These are phyloP conservation scores for Tetragonula carbonaria DNA, from an alignment of 2,888 invertebrate species.

Conservation along the genomic window DNA sequence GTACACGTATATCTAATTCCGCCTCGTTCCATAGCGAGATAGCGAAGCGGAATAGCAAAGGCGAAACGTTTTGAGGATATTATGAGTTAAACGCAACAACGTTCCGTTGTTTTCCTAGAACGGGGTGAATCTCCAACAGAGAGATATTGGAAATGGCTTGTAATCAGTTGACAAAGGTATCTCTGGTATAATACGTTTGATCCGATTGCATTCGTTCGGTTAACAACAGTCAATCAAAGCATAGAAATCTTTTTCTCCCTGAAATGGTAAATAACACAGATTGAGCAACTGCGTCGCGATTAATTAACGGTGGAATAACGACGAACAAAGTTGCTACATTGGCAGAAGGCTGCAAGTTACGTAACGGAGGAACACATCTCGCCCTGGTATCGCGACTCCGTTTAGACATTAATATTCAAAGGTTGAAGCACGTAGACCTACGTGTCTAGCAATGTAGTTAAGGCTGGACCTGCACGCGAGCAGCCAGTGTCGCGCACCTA, in stretches of 20 bases:
- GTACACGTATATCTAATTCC: not conserved
- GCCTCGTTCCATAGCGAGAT: not conserved
- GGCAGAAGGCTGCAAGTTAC: conserved; percentile 18
- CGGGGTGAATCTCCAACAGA: not conserved
- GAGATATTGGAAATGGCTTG: conserved; percentile 19
- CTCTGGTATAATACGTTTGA: not conserved
- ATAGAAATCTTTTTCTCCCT: not conserved
- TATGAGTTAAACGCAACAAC: conserved; percentile 24
- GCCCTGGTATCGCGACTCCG: conserved; percentile 19
- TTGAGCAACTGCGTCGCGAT: not conserved
- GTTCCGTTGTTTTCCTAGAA: not conserved
- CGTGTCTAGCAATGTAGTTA: conserved; percentile 44
- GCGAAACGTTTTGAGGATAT: conserved; percentile 19
- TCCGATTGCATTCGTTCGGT: not conserved
- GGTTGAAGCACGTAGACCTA: conserved; percentile 40
- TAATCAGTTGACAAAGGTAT: conserved; percentile 24
- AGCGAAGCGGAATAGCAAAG: conserved; percentile 25
- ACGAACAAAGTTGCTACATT: not conserved
- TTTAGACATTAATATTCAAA: conserved; percentile 51
- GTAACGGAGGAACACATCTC: conserved; percentile 12
- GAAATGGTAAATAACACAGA: too few relatives aligned
- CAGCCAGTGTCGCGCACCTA: not conserved
- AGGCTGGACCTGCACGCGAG: not conserved
- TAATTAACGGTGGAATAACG: not conserved
- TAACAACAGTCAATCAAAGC: not conserved